These are phyloP conservation scores for Pseudorectes ferrugineus DNA, from an alignment of 2,113 vertebrate species.

Conservation along the genomic window DNA sequence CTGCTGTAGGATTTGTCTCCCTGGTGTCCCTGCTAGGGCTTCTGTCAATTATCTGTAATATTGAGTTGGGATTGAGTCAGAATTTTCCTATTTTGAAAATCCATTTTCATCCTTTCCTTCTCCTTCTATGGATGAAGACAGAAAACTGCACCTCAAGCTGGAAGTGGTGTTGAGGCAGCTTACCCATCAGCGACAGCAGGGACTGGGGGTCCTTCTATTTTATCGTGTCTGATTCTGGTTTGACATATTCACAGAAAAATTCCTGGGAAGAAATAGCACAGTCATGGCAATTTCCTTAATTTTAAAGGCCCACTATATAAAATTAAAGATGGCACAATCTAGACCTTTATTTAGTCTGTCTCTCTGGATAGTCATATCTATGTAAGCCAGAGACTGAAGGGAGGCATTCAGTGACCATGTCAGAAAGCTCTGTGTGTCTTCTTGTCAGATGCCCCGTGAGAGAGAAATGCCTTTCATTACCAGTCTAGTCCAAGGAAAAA, in stretches of 20 bases:
- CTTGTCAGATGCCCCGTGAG: background rate
- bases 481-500: background rate
- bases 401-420: slow-evolving; percentile 20
- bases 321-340: background rate
- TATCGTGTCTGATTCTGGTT: background rate
- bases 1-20: background rate
- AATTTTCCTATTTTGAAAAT: background rate
- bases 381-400: slow-evolving; percentile 16
- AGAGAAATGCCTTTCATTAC: slow-evolving; percentile 7
- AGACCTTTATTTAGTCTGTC: slow-evolving; percentile 39
- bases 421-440: slow-evolving; percentile 7
- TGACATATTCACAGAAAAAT: background rate
- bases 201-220: background rate
- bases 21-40: background rate
- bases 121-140: background rate
- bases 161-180: background rate
- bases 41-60: background rate
- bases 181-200: background rate
- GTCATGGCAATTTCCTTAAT: background rate
- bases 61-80: background rate
- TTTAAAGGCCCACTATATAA: background rate
- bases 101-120: background rate
- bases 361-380: background rate
- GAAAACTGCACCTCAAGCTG: background rate
- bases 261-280: background rate